Evolutionary conservation across 2,113 vertebrate genomes (phyloP).

Genomic region (Theropithecus gelada): DNA sequence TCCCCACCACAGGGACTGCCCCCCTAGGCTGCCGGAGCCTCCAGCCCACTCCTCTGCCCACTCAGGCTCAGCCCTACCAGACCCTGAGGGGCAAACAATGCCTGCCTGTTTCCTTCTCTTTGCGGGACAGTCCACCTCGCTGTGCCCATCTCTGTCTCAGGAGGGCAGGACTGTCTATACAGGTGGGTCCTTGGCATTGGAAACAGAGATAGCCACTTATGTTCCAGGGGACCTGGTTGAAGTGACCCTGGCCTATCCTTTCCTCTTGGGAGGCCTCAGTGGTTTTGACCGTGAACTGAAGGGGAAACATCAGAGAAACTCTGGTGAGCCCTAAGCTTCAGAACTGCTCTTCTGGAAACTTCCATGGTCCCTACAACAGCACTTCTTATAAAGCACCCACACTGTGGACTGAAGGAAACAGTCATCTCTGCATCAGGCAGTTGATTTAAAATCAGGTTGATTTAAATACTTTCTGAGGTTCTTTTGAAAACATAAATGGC

Average conservation of each 20-base stretch:
- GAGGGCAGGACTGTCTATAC: neutral
- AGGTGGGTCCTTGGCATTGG: conserved; percentile 33
- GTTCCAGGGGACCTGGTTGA: neutral
- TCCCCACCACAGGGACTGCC: neutral
- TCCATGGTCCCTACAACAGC: neutral
- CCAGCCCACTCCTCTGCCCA: neutral
- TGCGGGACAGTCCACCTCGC: neutral
- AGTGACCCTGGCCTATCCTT: neutral
- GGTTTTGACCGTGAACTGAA: neutral
- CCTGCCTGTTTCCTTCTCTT: conserved; percentile 22
- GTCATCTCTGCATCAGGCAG: neutral
- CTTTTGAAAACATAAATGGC: neutral
- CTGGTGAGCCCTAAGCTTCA: neutral
- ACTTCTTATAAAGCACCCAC: neutral
- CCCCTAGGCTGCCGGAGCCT: neutral
- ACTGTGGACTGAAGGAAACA: neutral
- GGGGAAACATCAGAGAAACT: neutral
- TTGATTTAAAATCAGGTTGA: neutral
- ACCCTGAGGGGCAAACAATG: conserved; percentile 30
- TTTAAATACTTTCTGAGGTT: neutral
- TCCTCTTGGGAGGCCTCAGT: neutral
- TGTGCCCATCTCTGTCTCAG: neutral
- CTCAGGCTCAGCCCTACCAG: conserved; percentile 37
- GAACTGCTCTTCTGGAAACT: neutral
- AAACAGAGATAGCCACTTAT: neutral